Percentiles rank a stretch among this genome's conserved stretches.
Conservation (phyloP, 2,113 vertebrate species). For the Dipodomys merriami region DNA sequence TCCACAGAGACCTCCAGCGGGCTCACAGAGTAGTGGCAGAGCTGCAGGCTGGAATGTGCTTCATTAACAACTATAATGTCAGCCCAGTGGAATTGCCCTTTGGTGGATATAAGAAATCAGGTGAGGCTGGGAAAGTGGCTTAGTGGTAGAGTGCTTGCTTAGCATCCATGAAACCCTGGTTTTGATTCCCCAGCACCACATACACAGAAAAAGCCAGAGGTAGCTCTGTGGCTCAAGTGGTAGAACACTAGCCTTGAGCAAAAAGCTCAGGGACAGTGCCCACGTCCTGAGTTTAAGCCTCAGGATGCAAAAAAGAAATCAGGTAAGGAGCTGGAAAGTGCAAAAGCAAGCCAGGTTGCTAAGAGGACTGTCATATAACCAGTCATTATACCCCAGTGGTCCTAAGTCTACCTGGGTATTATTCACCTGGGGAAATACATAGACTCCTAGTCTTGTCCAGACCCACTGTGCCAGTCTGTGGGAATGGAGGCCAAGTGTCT, state of each 20-base stretch:
- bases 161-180: too few relatives aligned
- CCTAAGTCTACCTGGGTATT: background rate
- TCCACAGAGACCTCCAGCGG: conserved; percentile 92
- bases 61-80: conserved; percentile 97
- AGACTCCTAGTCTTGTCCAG: background rate
- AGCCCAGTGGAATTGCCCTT: conserved; percentile 94
- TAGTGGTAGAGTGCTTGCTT: too few relatives aligned
- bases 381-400: accelerated
- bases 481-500: background rate
- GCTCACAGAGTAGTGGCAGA: conserved; percentile 93
- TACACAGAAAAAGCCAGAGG: too few relatives aligned
- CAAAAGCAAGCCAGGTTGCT: background rate
- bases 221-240: too few relatives aligned
- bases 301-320: conserved; percentile 88
- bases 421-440: background rate
- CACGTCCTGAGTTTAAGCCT: too few relatives aligned
- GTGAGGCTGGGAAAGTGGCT: conserved; percentile 79
- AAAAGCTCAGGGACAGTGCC: too few relatives aligned
- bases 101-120: conserved; percentile 97
- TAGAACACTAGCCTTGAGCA: too few relatives aligned
- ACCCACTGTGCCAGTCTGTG: background rate
- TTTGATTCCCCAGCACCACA: too few relatives aligned
- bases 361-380: too few relatives aligned
- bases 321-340: conserved; percentile 84
- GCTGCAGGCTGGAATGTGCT: conserved; percentile 95